Evolutionary conservation across 2,797 vertebrate genomes (phyloP).

Genomic region (Gambusia yucatana): DNA sequence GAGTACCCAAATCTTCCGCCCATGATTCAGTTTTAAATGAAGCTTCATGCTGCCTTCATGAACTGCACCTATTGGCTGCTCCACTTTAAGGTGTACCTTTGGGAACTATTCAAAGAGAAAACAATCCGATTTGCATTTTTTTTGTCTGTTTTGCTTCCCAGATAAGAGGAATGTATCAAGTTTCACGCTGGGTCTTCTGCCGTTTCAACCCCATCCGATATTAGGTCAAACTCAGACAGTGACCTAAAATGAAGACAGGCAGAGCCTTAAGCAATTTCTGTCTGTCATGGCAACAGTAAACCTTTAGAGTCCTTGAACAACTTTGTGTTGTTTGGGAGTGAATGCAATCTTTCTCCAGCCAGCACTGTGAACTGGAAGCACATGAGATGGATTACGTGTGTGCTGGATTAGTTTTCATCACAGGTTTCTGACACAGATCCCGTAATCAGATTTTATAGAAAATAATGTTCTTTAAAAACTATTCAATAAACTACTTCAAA

Average conservation of each 20-base stretch:
- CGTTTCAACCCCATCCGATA: slow-evolving; percentile 2
- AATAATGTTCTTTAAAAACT: background rate
- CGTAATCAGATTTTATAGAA: background rate
- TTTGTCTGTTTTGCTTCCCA: background rate
- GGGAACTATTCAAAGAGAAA: background rate
- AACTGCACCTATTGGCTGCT: rapidly evolving
- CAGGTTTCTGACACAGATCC: background rate
- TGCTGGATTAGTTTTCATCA: background rate
- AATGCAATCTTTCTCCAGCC: slow-evolving; percentile 43
- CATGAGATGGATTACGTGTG: slow-evolving; percentile 40
- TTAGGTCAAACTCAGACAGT: slow-evolving; percentile 20
- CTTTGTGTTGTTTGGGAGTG: slow-evolving; percentile 27
- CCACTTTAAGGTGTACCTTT: background rate
- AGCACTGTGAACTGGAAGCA: slow-evolving; percentile 37
- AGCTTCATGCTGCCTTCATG: background rate
- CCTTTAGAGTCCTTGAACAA: slow-evolving; percentile 22
- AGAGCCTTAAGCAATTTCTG: slow-evolving; percentile 8
- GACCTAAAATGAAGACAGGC: slow-evolving; percentile 22
- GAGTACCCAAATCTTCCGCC: background rate
- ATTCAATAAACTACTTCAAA: background rate
- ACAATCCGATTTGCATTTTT: background rate
- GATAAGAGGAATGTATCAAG: slow-evolving; percentile 1
- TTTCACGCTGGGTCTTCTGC: background rate
- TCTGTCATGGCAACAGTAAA: slow-evolving; percentile 28
- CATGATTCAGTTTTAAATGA: background rate